These are phyloP conservation scores for Drosophila lacicola DNA, from an alignment of 2,888 invertebrate species.

Conservation along the genomic window DNA sequence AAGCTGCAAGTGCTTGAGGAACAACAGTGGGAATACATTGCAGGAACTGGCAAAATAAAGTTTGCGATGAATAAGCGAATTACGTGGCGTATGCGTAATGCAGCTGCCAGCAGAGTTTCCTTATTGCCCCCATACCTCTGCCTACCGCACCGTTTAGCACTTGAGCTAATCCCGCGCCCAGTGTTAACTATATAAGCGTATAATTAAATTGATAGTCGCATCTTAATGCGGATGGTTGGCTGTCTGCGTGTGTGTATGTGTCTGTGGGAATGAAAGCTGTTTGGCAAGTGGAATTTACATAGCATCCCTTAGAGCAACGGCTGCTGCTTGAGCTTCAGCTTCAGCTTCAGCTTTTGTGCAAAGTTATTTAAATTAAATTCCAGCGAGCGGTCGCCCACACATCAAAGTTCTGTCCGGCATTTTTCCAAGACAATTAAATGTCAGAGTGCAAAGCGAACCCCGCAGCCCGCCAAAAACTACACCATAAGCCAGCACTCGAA, in stretches of 20 bases:
- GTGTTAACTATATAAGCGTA: slow-evolving; percentile 49
- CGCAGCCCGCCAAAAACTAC: background rate
- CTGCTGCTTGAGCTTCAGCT: slow-evolving; percentile 1
- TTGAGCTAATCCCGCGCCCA: slow-evolving; percentile 61
- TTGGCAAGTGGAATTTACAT: slow-evolving; percentile 39
- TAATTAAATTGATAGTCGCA: slow-evolving; percentile 66
- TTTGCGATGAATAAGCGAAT: slow-evolving; percentile 15
- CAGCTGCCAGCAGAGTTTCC: slow-evolving; percentile 20
- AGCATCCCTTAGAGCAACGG: slow-evolving; percentile 30
- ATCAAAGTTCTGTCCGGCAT: slow-evolving; percentile 51
- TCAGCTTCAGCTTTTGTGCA: slow-evolving; percentile 21
- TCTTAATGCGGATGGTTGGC: background rate
- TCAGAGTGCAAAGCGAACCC: slow-evolving; percentile 39
- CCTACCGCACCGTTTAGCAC: background rate
- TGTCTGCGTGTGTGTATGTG: background rate
- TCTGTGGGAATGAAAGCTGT: background rate
- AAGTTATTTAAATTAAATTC: slow-evolving; percentile 79
- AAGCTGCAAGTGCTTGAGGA: slow-evolving; percentile 28
- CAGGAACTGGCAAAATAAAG: slow-evolving; percentile 8
- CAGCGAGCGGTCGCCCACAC: slow-evolving; percentile 39
- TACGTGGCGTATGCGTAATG: slow-evolving; percentile 57
- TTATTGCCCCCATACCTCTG: background rate
- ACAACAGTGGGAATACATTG: background rate
- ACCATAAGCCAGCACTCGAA: slow-evolving; percentile 8
- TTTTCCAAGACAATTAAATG: slow-evolving; percentile 74